A percentile compares a stretch with the other conserved stretches of the same genome.
Evolutionary conservation across 2,797 vertebrate species (phyloP).

Genomic region (Aratinga solstitialis): DNA sequence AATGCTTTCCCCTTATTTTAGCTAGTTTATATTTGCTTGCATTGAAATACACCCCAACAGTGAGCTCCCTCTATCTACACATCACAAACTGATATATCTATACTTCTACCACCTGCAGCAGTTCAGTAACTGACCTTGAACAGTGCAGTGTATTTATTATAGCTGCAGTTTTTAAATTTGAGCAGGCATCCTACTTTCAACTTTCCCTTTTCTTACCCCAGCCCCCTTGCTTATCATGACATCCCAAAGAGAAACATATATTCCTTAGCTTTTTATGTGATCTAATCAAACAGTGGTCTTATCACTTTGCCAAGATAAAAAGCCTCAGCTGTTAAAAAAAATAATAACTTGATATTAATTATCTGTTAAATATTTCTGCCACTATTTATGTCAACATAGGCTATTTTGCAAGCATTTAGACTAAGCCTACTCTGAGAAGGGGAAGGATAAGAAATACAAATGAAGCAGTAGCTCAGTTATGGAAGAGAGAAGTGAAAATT

Average conservation of each 20-base stretch:
- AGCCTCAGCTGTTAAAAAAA: background rate
- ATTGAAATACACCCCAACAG: background rate
- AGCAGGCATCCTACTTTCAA: background rate
- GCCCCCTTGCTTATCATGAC: background rate
- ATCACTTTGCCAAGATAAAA: background rate
- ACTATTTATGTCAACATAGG: background rate
- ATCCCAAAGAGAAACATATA: background rate
- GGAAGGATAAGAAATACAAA: background rate
- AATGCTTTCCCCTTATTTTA: background rate
- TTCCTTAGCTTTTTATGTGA: background rate
- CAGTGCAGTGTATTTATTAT: background rate
- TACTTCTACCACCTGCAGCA: background rate
- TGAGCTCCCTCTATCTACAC: background rate
- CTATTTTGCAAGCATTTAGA: background rate
- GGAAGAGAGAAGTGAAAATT: background rate
- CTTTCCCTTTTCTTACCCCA: background rate
- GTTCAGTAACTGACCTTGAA: background rate
- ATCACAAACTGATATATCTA: background rate
- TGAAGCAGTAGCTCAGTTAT: background rate
- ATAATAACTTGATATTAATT: background rate
- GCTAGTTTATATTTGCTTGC: background rate
- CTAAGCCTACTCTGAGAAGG: background rate
- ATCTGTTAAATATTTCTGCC: background rate
- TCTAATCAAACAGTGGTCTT: background rate
- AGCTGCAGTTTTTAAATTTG: background rate